Evolutionary conservation across 2,888 invertebrate species (phyloP).

Genomic region (Lathronympha strigana): DNA sequence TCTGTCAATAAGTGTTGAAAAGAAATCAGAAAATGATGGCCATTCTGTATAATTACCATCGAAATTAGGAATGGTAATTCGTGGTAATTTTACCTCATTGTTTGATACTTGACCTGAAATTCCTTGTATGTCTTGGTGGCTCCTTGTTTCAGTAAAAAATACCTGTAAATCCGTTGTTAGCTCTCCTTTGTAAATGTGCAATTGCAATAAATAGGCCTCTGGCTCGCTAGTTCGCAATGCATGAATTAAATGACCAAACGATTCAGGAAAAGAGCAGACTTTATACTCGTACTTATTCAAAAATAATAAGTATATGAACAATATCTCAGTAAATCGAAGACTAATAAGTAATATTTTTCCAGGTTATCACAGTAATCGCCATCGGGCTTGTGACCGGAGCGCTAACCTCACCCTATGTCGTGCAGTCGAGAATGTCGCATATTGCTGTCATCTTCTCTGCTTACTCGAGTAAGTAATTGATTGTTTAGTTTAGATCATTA

Average conservation of each 20-base stretch:
- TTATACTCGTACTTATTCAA: no score
- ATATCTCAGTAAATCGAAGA: no score
- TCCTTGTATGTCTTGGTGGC: neutral
- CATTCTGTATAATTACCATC: conserved; percentile 14
- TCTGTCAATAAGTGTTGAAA: neutral
- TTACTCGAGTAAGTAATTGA: conserved; percentile 80
- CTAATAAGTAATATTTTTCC: no score
- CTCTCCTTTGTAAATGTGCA: conserved; percentile 19
- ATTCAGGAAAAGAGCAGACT: no score
- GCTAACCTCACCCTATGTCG: conserved; percentile 80
- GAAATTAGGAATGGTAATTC: conserved; percentile 7
- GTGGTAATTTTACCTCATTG: conserved; percentile 2
- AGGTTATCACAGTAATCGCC: conserved; percentile 86
- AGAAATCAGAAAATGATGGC: conserved; percentile 13
- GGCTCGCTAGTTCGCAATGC: no score
- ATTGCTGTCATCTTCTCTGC: conserved; percentile 88
- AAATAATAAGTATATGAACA: no score
- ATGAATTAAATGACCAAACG: no score
- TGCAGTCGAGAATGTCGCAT: conserved; percentile 82
- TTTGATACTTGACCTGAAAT: neutral
- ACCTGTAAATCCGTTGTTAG: neutral
- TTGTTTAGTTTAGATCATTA: no score
- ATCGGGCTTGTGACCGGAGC: conserved; percentile 87
- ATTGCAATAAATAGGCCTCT: no score
- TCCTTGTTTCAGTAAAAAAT: neutral